A percentile compares a stretch with the other conserved stretches of the same genome.
Conservation (phyloP, 2,113 vertebrate genomes). For the Empidonax traillii region DNA sequence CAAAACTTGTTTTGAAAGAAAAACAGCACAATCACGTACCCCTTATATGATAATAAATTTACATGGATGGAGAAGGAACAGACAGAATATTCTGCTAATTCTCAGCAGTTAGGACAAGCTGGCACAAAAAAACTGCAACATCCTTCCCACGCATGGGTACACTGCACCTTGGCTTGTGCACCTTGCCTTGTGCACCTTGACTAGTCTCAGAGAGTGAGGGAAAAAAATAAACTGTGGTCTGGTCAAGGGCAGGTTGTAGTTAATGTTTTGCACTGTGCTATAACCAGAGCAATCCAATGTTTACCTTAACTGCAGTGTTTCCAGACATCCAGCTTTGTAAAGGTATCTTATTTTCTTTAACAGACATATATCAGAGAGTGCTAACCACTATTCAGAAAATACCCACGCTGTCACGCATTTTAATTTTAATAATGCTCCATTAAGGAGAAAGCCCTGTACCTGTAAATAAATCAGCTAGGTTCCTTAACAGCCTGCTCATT, state of each 20-base stretch:
- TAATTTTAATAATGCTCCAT: not conserved
- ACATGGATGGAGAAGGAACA: not conserved
- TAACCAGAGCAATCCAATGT: not conserved
- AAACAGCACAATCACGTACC: not conserved
- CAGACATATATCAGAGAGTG: not conserved
- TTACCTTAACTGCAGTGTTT: not conserved
- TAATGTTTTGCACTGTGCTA: not conserved
- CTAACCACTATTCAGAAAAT: not conserved
- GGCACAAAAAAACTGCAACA: not conserved
- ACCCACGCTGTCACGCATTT: not conserved
- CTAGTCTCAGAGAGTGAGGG: not conserved
- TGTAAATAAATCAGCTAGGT: not conserved
- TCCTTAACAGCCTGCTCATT: not conserved
- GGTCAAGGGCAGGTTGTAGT: no score
- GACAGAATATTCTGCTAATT: not conserved
- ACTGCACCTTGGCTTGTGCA: not conserved
- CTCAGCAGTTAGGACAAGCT: not conserved
- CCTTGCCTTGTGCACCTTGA: not conserved
- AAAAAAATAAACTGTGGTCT: not conserved
- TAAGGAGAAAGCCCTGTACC: not conserved
- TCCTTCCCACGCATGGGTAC: accelerated
- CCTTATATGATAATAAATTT: not conserved
- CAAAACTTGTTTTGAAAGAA: not conserved
- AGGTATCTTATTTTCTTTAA: not conserved
- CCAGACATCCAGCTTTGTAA: not conserved